Evolutionary conservation across 2,113 vertebrate species (phyloP), one percentile per base, ranked within the genome.

Genomic region (Zosterops hypoxanthus): DNA sequence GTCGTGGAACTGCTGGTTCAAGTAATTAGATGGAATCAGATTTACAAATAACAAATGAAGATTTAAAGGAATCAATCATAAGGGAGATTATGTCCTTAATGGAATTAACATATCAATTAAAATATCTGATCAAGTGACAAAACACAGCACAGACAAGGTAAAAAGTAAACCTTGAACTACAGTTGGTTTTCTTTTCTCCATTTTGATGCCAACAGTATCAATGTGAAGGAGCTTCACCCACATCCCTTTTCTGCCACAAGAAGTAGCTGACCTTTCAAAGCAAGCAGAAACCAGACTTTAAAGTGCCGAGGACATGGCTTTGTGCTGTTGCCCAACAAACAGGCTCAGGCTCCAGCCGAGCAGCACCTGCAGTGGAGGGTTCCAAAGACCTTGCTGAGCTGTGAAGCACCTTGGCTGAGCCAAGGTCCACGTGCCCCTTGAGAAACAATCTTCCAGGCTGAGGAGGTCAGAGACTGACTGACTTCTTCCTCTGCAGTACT

Each of bases 301-400:
- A 41, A 21, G 41, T 15, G 12, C 52, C 34, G 7, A 29, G 41
- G 41, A 60, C 36, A 18, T 0, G 1, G 66, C 33, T 90, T 33
- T 19, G 44, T 31, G 71, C 34, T 64, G 9, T 1, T 44, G 55
- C 79, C 68, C 79, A 49, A 2, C 24, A 25, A 36, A 17, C 24
- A 80, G 72, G 49, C 36, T 56, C n/a, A 9, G 14, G 1, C 64
- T 63, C 20, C 66, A 55, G 82, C n/a, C 2, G 0, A 64, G 81
- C 47, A 55, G 81, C 76, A 69, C 34, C 1, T 2, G 36, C 47
- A 34, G 17, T 1, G 1, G 29, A 39, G 63, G 57, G 70, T 8
- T 55, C 44, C 76, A 26, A 34, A 29, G 33, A 33, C 6, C 34
- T 71, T 0, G 0, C 24, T 0, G 0, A 7, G n/a, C 71, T 18